Base-by-base conservation (phyloP, 2,888 invertebrate species). In the Aplocera efformata region DNA sequence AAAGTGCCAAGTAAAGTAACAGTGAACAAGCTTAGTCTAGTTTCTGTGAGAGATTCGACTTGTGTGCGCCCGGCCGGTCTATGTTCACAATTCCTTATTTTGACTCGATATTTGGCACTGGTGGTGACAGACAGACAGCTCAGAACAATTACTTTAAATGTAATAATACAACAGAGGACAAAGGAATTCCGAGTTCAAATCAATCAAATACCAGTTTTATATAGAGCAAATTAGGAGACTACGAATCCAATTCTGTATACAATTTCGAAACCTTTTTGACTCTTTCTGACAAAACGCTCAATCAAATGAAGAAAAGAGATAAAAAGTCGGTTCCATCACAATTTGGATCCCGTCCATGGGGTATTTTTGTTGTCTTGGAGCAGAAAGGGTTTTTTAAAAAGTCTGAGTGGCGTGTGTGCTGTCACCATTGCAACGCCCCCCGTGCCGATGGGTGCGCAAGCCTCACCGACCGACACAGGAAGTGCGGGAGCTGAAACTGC, bases 21-120 rank as follows among this genome's bases (percentile, higher is more conserved):
- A 34, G 44, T 43, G 41, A 44, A 35, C n/a, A 28, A 32, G n/a
- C n/a, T n/a, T n/a, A n/a, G n/a, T n/a, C 10, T 13, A 17, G 5
- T 20, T 30, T 27, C 27, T 17, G 17, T 10, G 25, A 25, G 25
- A 30, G 20, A 40, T 21, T 30, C n/a, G 27, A 21, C 6, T 25
- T 6, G 10, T n/a, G 17, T 32, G 13, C 32, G 6, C 25, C 32
- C 34, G 51, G 41, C 56, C 56, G 58, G 52, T 25, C 56, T 37
- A 28, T 32, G 51, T 26, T 10, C 3, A 37, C 49, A 33, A 25
- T 27, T n/a, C 21, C 10, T 10, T 21, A 28, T 53, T 53, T 50
- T 42, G 50, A 54, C 41, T 54, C 52, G 55, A 50, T 60, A 56
- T 55, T 77, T 77, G 78, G 78, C 77, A 78, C 78, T 63, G 61